phyloP scores from a whole-genome alignment of 2,797 vertebrate genomes.

The Sus cebifrons region DNA sequence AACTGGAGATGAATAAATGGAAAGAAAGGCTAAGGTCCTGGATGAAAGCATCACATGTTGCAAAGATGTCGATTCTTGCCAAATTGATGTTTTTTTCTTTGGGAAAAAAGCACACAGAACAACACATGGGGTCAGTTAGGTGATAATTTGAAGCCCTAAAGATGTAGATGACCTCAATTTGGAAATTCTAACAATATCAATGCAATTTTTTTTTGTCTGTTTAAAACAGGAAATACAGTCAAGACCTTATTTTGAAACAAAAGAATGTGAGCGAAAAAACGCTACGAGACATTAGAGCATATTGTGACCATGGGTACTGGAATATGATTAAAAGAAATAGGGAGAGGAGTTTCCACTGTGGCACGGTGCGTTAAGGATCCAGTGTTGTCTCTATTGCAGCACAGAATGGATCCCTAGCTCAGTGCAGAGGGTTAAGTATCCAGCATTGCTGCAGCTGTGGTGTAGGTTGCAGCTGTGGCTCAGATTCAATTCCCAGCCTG shows the following conservation, averaged over 20 bases:
- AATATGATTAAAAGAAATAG: background rate
- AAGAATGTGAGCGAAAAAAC: background rate
- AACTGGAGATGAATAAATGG: background rate
- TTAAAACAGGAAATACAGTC: conserved; percentile 16
- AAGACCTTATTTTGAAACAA: background rate
- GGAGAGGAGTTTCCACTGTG: background rate
- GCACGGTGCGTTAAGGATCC: too few species aligned
- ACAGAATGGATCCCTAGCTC: too few species aligned
- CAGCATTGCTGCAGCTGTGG: too few species aligned
- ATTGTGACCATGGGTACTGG: background rate
- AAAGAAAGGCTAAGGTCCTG: background rate
- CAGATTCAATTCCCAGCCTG: too few species aligned
- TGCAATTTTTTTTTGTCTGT: background rate
- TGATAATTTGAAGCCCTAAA: background rate
- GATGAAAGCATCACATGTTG: background rate
- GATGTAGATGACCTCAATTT: background rate
- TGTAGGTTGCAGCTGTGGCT: too few species aligned
- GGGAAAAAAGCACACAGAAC: background rate
- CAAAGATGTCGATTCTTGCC: background rate
- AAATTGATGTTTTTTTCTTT: background rate
- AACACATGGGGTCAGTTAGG: background rate
- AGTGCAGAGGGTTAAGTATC: too few species aligned
- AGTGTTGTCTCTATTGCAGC: too few species aligned
- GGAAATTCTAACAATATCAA: conserved; percentile 2
- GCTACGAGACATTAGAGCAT: background rate